phyloP scores from a whole-genome alignment of 2,888 invertebrate species.

The Agrochola lota region DNA sequence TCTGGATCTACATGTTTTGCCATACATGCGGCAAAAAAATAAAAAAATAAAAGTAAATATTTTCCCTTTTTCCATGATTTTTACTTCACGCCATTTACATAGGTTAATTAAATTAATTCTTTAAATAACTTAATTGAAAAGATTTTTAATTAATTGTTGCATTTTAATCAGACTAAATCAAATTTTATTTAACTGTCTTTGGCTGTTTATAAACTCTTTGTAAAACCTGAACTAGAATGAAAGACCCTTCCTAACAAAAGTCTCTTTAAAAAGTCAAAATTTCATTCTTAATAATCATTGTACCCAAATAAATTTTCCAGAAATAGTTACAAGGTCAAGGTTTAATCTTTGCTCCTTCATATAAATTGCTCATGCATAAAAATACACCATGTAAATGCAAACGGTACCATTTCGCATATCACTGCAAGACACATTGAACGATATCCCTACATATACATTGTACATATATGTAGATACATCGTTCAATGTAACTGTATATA shows the following conservation, averaged over 20 bases:
- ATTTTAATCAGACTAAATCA: neutral
- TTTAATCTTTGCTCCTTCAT: neutral
- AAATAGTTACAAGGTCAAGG: conserved; percentile 4
- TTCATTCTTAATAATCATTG: conserved; percentile 5
- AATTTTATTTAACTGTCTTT: no score
- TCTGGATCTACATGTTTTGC: no score
- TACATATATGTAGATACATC: no score
- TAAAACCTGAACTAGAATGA: no score
- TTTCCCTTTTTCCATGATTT: neutral
- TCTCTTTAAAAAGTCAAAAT: neutral
- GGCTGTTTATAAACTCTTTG: neutral
- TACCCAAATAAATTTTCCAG: neutral
- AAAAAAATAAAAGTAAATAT: no score
- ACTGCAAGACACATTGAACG: neutral
- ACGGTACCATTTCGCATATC: neutral
- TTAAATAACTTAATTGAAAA: neutral
- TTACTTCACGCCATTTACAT: neutral
- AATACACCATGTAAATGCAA: neutral
- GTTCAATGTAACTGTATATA: no score
- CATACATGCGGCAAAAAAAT: no score
- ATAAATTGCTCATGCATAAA: conserved; percentile 6
- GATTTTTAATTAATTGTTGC: no score
- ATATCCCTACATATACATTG: neutral
- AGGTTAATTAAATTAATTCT: neutral
- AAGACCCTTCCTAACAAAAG: neutral